Percentiles rank a stretch among this genome's conserved stretches.
Conservation (phyloP, 2,888 invertebrate genomes). For the Cordylochernes scorpioides region DNA sequence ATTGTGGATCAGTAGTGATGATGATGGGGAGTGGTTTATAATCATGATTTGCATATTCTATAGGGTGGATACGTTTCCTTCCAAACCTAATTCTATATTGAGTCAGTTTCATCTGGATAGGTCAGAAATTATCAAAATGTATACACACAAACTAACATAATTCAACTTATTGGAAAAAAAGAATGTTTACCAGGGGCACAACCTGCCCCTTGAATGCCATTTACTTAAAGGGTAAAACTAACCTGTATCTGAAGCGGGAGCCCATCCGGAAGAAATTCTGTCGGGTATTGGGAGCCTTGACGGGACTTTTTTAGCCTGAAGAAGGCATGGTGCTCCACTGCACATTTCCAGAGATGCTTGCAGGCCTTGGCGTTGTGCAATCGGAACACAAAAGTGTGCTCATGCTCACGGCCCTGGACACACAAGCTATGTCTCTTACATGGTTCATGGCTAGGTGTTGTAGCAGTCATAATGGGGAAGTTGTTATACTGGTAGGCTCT, state of each 20-base stretch:
- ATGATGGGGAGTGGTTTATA: too few species aligned
- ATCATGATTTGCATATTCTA: too few species aligned
- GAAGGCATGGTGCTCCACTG: constrained; percentile 96
- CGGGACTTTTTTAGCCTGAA: constrained; percentile 48
- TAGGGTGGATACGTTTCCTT: too few species aligned
- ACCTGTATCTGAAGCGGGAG: constrained; percentile 66
- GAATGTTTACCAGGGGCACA: too few species aligned
- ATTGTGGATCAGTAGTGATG: too few species aligned
- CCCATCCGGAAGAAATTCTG: constrained; percentile 97
- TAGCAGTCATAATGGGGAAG: too few species aligned
- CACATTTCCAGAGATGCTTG: constrained; percentile 98
- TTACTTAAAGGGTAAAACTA: constrained; percentile 5
- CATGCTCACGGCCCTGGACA: constrained; percentile 34
- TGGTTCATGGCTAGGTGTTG: not conserved
- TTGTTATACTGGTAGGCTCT: too few species aligned
- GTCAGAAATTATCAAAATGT: not conserved
- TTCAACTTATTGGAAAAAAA: not conserved
- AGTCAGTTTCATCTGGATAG: not conserved
- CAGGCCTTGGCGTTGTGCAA: constrained; percentile 88
- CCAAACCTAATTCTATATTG: too few species aligned
- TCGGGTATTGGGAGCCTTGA: constrained; percentile 52
- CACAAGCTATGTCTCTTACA: not conserved
- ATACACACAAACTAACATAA: not conserved
- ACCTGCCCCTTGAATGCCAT: not conserved
- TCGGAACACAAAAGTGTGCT: constrained; percentile 88